Conservation (phyloP, 2,113 vertebrate species). For the Trogon melanurus region DNA sequence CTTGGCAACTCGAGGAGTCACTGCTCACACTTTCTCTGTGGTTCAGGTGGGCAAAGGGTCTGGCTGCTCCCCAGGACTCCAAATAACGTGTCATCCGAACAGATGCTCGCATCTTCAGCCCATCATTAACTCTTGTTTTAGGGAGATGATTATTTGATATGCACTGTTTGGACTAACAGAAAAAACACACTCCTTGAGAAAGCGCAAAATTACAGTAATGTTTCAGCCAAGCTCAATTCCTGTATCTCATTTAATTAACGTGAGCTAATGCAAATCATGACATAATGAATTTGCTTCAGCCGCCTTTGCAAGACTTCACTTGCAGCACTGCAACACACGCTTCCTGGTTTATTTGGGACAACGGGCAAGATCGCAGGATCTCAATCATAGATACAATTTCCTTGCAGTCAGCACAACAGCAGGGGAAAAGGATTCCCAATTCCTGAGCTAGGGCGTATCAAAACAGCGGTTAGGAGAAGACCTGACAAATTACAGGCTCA, state of each 20-base stretch:
- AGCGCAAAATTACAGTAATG: background rate
- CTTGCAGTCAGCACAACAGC: constrained; percentile 10
- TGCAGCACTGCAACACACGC: background rate
- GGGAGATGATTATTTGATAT: constrained; percentile 74
- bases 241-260: background rate
- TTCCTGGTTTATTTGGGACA: background rate
- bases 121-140: constrained; percentile 85
- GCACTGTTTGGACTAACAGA: constrained; percentile 84
- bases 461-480: background rate
- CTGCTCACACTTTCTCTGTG: constrained; percentile 86
- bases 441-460: background rate
- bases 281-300: background rate
- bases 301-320: background rate
- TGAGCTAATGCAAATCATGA: background rate
- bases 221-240: background rate
- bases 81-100: constrained; percentile 96
- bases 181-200: background rate
- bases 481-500: background rate
- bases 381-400: background rate
- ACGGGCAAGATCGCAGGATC: background rate
- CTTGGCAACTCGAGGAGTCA: constrained; percentile 78
- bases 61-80: constrained; percentile 95
- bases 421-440: background rate
- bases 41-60: constrained; percentile 95
- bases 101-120: constrained; percentile 93